Percentiles rank a stretch among this genome's conserved stretches.
These are phyloP conservation scores for Agriopis marginaria DNA, from an alignment of 2,888 invertebrate genomes.

Conservation along the genomic window DNA sequence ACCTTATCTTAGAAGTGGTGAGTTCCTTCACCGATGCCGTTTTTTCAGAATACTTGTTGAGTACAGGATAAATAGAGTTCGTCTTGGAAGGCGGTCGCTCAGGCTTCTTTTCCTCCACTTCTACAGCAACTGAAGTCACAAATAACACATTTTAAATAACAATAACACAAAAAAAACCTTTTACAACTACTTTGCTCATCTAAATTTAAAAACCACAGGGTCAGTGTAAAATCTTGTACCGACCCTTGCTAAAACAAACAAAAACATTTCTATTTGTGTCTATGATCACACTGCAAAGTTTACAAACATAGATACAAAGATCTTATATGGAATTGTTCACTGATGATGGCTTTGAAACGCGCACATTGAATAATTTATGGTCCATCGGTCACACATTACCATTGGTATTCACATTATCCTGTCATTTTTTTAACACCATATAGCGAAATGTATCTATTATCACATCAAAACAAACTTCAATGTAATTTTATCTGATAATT, in stretches of 20 bases:
- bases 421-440: conserved; percentile 24
- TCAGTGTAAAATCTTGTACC: not conserved
- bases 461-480: not conserved
- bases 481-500: conserved; percentile 4
- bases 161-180: not conserved
- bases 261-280: conserved; percentile 11
- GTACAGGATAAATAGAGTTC: conserved; percentile 71
- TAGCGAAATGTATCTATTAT: not conserved
- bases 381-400: too few relatives aligned
- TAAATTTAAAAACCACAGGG: not conserved
- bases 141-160: conserved; percentile 10
- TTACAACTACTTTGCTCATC: not conserved
- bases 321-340: conserved; percentile 26
- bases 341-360: conserved; percentile 26
- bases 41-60: conserved; percentile 81
- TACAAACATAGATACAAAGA: conserved; percentile 20
- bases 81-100: conserved; percentile 76
- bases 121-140: conserved; percentile 66
- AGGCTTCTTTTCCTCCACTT: conserved; percentile 78
- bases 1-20: conserved; percentile 81
- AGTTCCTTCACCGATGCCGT: conserved; percentile 79
- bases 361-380: conserved; percentile 33
- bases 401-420: conserved; percentile 14
- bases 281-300: conserved; percentile 15
- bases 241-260: conserved; percentile 5